Conservation (phyloP, 2,113 vertebrate species). For the Chauna torquata region DNA sequence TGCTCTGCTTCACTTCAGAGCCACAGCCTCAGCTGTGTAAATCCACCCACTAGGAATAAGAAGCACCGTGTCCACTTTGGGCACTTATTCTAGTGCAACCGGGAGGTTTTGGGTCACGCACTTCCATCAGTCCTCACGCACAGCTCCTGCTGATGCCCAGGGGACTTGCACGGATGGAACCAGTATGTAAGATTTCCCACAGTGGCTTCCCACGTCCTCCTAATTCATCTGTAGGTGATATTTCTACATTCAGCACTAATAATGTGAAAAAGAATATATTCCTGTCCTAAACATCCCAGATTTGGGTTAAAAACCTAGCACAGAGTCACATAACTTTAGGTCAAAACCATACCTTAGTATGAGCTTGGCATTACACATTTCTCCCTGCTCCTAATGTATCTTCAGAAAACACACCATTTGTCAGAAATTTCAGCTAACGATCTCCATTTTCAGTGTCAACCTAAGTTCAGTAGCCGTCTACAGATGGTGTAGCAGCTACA, state of each 20-base stretch:
- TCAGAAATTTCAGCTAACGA: conserved; percentile 29
- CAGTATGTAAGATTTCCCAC: not conserved
- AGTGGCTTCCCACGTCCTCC: not conserved
- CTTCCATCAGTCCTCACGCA: not conserved
- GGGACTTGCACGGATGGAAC: not conserved
- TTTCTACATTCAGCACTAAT: not conserved
- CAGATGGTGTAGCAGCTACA: not conserved
- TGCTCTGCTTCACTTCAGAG: not conserved
- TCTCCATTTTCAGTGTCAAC: conserved; percentile 4
- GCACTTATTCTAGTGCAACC: not conserved
- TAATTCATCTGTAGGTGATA: not conserved
- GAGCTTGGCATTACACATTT: not conserved
- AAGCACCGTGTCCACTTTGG: not conserved
- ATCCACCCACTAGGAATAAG: not conserved
- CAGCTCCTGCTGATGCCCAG: not conserved
- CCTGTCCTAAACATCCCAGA: not conserved
- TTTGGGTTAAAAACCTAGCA: not conserved
- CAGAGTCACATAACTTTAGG: not conserved
- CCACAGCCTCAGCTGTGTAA: not conserved
- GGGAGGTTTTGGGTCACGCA: not conserved
- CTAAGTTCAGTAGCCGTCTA: not conserved
- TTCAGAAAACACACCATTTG: not conserved
- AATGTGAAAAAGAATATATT: not conserved
- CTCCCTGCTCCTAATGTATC: not conserved
- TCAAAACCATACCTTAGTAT: not conserved